These are phyloP conservation scores for Drosophila buzzatii DNA, from an alignment of 2,888 invertebrate genomes.

Conservation along the genomic window DNA sequence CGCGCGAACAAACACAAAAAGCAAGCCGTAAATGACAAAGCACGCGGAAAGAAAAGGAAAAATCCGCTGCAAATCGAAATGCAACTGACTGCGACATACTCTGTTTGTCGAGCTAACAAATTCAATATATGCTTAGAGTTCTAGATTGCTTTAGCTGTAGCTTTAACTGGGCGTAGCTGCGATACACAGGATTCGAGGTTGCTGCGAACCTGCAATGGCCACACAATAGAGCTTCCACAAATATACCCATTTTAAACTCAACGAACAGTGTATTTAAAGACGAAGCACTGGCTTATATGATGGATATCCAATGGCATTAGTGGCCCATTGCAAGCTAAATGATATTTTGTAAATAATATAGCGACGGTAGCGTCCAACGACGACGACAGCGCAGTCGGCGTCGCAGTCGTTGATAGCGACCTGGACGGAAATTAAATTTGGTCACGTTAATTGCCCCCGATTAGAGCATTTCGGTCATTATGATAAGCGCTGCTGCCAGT, in stretches of 20 bases:
- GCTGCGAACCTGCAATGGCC: too few species aligned
- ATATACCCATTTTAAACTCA: background rate
- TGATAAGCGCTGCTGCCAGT: constrained; percentile 59
- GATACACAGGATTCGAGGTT: too few species aligned
- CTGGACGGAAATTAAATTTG: constrained; percentile 77
- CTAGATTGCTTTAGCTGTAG: fast-evolving
- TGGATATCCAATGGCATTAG: constrained; percentile 71
- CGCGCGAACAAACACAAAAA: constrained; percentile 59
- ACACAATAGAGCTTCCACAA: background rate
- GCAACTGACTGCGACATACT: constrained; percentile 5
- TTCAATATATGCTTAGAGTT: background rate
- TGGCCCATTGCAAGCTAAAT: constrained; percentile 52
- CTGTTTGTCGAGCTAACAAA: background rate
- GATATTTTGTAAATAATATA: constrained; percentile 76
- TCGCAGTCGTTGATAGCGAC: constrained; percentile 58
- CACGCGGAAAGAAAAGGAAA: constrained; percentile 45
- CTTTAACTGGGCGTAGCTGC: too few species aligned
- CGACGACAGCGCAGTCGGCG: constrained; percentile 4
- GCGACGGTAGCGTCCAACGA: constrained; percentile 9
- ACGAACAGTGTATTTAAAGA: background rate
- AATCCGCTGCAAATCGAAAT: constrained; percentile 4
- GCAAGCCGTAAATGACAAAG: constrained; percentile 38
- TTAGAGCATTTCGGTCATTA: constrained; percentile 77
- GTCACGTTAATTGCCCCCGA: constrained; percentile 76
- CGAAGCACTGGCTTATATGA: constrained; percentile 64